Evolutionary conservation across 2,888 invertebrate genomes (phyloP).

Genomic region (Timema podura): DNA sequence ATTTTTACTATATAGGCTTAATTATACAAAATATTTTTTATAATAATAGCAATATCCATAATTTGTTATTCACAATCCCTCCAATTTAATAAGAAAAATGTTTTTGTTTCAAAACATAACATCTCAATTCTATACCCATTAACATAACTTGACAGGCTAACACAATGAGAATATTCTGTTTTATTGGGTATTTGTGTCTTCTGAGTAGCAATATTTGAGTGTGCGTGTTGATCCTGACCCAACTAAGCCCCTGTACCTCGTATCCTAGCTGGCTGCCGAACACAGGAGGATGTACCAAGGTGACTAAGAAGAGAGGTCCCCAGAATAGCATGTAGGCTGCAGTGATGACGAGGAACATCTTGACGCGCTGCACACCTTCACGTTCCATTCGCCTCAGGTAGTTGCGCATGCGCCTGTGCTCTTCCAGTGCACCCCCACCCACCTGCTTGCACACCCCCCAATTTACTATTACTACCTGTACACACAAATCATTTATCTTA

Average conservation of each 20-base stretch:
- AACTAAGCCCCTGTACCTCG: slow-evolving; percentile 53
- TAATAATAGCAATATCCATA: no score
- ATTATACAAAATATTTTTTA: no score
- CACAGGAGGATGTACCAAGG: slow-evolving; percentile 70
- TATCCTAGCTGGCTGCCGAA: slow-evolving; percentile 68
- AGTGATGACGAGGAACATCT: slow-evolving; percentile 81
- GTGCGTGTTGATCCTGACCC: not conserved
- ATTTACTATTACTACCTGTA: not conserved
- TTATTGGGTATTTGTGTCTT: no score
- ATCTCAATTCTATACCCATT: no score
- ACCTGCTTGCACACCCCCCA: slow-evolving; percentile 34
- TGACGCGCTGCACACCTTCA: slow-evolving; percentile 75
- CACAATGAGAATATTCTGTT: no score
- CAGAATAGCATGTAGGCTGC: slow-evolving; percentile 83
- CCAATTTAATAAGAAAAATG: no score
- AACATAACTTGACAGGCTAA: no score
- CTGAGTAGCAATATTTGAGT: no score
- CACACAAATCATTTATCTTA: no score
- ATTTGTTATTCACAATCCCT: no score
- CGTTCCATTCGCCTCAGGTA: slow-evolving; percentile 73
- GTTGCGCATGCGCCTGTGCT: slow-evolving; percentile 69
- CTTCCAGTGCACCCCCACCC: slow-evolving; percentile 57
- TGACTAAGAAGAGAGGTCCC: slow-evolving; percentile 86
- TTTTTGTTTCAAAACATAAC: no score
- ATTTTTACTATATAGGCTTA: no score